A percentile compares a stretch with the other conserved stretches of the same genome.
phyloP scores from a whole-genome alignment of 2,888 invertebrate species.

The Tridacna gigas region DNA sequence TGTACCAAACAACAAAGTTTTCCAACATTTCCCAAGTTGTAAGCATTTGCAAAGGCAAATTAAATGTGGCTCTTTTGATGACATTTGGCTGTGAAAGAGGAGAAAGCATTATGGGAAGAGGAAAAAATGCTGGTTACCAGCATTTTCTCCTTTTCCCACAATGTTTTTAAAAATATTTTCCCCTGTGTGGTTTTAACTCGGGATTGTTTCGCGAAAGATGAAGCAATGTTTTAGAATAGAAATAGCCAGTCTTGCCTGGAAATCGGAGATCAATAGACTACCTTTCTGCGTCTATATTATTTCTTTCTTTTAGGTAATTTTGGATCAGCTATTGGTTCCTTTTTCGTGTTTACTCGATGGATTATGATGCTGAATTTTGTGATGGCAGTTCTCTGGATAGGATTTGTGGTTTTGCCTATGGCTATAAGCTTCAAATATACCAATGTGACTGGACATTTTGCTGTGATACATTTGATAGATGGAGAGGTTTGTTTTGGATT shows the following conservation, averaged over 20 bases:
- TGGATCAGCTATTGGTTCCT: constrained; percentile 76
- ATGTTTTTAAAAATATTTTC: background rate
- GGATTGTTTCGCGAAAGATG: too few relatives aligned
- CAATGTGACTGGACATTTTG: constrained; percentile 55
- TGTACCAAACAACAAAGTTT: too few relatives aligned
- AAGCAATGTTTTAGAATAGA: too few relatives aligned
- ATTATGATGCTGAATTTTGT: constrained; percentile 68
- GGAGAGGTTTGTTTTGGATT: constrained; percentile 65
- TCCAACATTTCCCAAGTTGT: too few relatives aligned
- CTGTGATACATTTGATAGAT: constrained; percentile 68
- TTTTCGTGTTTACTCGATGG: constrained; percentile 76
- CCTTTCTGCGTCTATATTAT: background rate
- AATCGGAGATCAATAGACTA: too few relatives aligned
- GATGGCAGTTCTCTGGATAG: constrained; percentile 68
- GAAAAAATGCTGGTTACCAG: background rate
- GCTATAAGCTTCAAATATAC: constrained; percentile 66
- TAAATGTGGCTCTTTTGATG: too few relatives aligned
- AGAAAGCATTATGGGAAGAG: too few relatives aligned
- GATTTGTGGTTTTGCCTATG: constrained; percentile 69
- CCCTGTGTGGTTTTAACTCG: too few relatives aligned
- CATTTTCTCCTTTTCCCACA: constrained; percentile 3
- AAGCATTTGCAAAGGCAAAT: too few relatives aligned
- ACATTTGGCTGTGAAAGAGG: too few relatives aligned
- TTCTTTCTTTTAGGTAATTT: constrained; percentile 67
- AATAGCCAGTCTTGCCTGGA: too few relatives aligned